Evolutionary conservation across 2,113 vertebrate species (phyloP).

Genomic region (Clarias batrachus): DNA sequence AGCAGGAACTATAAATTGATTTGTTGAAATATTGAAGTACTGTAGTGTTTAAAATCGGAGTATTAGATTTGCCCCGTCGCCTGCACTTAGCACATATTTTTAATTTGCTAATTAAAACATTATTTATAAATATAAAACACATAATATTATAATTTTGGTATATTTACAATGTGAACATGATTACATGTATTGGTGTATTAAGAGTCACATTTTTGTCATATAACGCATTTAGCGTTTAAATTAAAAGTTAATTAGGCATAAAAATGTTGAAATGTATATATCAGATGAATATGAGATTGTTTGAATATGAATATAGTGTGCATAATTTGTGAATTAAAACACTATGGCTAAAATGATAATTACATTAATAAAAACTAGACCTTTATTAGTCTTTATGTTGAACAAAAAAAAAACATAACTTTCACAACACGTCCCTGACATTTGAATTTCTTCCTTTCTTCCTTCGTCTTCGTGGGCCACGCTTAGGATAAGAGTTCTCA

Average conservation of each 20-base stretch:
- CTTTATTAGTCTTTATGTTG: background rate
- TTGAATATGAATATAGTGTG: background rate
- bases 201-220: background rate
- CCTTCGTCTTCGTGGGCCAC: constrained; percentile 56
- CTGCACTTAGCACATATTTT: background rate
- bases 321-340: background rate
- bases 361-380: background rate
- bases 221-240: background rate
- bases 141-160: no score
- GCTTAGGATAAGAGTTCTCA: constrained; percentile 97
- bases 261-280: background rate
- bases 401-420: background rate
- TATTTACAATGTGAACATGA: background rate
- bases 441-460: background rate
- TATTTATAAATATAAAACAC: background rate
- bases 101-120: background rate
- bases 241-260: background rate
- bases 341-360: background rate
- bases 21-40: background rate
- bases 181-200: background rate
- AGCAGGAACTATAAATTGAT: background rate
- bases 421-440: background rate
- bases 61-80: background rate
- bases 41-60: background rate
- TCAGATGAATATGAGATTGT: background rate